Percentiles rank a stretch among this genome's conserved stretches.
Evolutionary conservation across 2,888 invertebrate genomes (phyloP).

Genomic region (Tenthredo livida): DNA sequence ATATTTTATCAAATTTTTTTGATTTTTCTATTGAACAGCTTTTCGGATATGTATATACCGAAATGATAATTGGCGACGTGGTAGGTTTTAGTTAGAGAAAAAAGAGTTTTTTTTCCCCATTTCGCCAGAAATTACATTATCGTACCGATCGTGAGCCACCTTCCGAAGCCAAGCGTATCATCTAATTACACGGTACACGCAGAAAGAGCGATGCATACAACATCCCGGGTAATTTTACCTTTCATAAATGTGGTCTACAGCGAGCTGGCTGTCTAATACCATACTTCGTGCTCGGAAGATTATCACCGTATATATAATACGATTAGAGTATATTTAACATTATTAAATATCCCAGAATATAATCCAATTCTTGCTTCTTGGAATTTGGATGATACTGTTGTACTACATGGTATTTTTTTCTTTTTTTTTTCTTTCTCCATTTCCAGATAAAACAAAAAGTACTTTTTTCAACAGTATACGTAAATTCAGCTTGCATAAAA

Average conservation of each 20-base stretch:
- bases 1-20: too few relatives aligned
- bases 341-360: background rate
- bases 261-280: background rate
- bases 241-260: conserved; percentile 29
- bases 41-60: background rate
- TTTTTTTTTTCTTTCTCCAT: background rate
- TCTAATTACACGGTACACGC: conserved; percentile 47
- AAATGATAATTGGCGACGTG: background rate
- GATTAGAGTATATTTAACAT: background rate
- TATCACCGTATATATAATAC: conserved; percentile 25
- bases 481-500: background rate
- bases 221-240: conserved; percentile 39
- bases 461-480: background rate
- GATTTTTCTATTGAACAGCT: background rate
- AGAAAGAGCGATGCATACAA: conserved; percentile 16
- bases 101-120: background rate
- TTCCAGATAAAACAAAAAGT: background rate
- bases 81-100: background rate
- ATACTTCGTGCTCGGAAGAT: conserved; percentile 13
- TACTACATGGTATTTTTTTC: background rate
- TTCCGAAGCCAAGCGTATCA: conserved; percentile 37
- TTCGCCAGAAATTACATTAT: conserved; percentile 35
- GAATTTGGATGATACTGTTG: background rate
- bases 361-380: background rate
- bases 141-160: conserved; percentile 9